phyloP scores from a whole-genome alignment of 2,113 vertebrate species.

The Pogona vitticeps region DNA sequence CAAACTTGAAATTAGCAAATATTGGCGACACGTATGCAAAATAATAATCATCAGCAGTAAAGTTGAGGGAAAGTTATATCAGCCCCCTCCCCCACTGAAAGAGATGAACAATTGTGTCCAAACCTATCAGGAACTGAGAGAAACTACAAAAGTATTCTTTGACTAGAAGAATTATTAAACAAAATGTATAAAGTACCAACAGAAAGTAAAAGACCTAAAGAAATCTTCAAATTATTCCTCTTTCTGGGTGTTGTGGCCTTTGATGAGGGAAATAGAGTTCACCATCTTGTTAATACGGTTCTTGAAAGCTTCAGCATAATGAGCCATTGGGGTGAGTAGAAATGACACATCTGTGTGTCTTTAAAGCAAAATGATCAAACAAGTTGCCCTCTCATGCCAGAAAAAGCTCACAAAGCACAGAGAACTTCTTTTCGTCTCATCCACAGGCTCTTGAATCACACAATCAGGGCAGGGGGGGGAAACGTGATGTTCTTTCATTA shows the following conservation, averaged over 20 bases:
- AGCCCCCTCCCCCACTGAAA: neutral
- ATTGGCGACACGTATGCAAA: neutral
- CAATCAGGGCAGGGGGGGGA: neutral
- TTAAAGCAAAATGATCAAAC: slow-evolving; percentile 36
- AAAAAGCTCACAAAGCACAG: neutral
- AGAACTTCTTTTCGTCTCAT: neutral
- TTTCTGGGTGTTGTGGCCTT: neutral
- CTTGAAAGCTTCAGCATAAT: slow-evolving; percentile 44
- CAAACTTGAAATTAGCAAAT: neutral
- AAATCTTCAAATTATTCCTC: neutral
- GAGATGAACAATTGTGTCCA: neutral
- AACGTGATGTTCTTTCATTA: neutral
- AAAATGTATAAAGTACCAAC: neutral
- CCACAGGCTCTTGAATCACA: neutral
- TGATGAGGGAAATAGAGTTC: slow-evolving; percentile 14
- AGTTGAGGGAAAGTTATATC: neutral
- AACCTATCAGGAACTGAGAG: neutral
- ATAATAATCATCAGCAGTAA: neutral
- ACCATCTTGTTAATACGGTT: slow-evolving; percentile 32
- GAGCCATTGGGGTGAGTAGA: slow-evolving; percentile 43
- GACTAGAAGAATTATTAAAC: neutral
- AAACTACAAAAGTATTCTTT: neutral
- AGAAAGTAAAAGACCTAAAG: neutral
- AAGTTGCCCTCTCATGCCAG: neutral
- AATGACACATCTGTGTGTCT: slow-evolving; percentile 31